Conservation (phyloP, 2,888 invertebrate species). For the Clitarchus hookeri region DNA sequence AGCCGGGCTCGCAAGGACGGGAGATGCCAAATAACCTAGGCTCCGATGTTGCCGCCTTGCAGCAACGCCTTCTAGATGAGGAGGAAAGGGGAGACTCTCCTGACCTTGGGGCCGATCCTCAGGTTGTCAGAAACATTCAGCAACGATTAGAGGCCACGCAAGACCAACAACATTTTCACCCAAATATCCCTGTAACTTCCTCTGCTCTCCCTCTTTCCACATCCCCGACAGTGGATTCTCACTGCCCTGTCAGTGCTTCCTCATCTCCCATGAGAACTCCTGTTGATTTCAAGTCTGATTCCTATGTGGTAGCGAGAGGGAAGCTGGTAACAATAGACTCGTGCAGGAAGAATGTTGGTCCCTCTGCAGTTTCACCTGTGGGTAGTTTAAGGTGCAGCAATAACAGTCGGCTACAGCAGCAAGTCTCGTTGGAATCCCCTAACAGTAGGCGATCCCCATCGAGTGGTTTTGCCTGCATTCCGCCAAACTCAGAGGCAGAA, state of each 20-base stretch:
- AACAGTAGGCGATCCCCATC: slow-evolving; percentile 34
- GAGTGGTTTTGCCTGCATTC: slow-evolving; percentile 22
- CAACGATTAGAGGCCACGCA: background rate
- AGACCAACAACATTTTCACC: slow-evolving; percentile 52
- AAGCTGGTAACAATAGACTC: slow-evolving; percentile 63
- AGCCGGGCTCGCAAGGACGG: slow-evolving; percentile 31
- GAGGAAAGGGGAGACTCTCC: background rate
- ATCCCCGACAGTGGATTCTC: background rate
- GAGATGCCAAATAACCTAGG: slow-evolving; percentile 35
- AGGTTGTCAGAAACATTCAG: background rate
- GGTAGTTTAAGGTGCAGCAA: slow-evolving; percentile 28
- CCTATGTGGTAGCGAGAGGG: slow-evolving; percentile 60
- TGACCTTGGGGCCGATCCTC: background rate
- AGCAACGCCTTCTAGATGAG: slow-evolving; percentile 17
- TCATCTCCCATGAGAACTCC: slow-evolving; percentile 34
- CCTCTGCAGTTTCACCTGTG: slow-evolving; percentile 26
- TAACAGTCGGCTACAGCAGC: slow-evolving; percentile 24
- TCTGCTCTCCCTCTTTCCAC: slow-evolving; percentile 12
- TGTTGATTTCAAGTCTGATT: slow-evolving; percentile 50
- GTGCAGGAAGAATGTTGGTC: slow-evolving; percentile 41
- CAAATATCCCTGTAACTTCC: slow-evolving; percentile 55
- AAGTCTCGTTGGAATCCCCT: slow-evolving; percentile 30
- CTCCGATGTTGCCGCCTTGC: slow-evolving; percentile 19
- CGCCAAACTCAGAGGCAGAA: background rate
- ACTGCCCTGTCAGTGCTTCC: slow-evolving; percentile 27